Percentiles rank a stretch among this genome's conserved stretches.
Evolutionary conservation across 1,140 invertebrate species (phyloP).

Genomic region (Hyles vespertilio): DNA sequence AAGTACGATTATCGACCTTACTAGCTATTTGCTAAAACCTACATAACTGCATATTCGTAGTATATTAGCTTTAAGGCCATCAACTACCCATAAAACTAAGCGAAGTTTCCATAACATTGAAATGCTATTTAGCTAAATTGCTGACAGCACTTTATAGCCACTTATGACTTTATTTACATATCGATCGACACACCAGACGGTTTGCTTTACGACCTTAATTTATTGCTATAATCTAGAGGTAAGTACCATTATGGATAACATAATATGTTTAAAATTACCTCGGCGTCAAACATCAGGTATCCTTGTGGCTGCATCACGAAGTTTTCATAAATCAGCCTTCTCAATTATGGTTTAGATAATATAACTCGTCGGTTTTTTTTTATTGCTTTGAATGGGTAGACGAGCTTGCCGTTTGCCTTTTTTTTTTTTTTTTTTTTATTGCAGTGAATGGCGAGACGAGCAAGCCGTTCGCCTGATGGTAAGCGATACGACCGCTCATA

Average conservation of each 20-base stretch:
- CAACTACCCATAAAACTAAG: no score
- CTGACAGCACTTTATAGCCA: not conserved
- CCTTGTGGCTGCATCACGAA: not conserved
- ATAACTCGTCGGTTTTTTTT: no score
- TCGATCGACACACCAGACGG: not conserved
- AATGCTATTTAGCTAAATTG: conserved; percentile 3
- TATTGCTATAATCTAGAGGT: conserved; percentile 35
- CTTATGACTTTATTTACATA: no score
- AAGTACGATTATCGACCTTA: no score
- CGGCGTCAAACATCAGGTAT: not conserved
- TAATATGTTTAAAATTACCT: conserved; percentile 13
- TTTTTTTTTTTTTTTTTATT: no score
- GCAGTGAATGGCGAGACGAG: no score
- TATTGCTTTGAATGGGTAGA: not conserved
- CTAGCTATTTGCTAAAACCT: no score
- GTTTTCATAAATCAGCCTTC: not conserved
- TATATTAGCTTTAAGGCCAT: no score
- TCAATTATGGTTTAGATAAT: no score
- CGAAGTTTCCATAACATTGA: not conserved
- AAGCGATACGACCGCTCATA: no score
- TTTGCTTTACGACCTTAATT: conserved; percentile 38
- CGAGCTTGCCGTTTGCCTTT: not conserved
- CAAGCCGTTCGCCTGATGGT: no score
- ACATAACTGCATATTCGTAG: no score
- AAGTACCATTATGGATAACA: conserved; percentile 33